These are phyloP conservation scores for Polydrusus cervinus DNA, from an alignment of 2,888 invertebrate species.

Conservation along the genomic window DNA sequence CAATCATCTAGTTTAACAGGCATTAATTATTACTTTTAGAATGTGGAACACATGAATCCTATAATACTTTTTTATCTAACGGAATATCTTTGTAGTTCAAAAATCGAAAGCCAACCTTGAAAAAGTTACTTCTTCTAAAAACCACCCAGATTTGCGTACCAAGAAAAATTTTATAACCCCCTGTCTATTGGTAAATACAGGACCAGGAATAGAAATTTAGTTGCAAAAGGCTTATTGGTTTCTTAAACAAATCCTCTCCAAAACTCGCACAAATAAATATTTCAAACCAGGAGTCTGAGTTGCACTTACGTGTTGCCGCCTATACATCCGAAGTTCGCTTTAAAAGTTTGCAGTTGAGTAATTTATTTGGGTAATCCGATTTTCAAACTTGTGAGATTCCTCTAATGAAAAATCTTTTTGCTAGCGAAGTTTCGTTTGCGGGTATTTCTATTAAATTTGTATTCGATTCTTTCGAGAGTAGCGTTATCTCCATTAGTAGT, in stretches of 20 bases:
- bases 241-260: background rate
- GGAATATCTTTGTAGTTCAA: too few species aligned
- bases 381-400: slow-evolving; percentile 40
- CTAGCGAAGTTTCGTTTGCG: slow-evolving; percentile 9
- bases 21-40: too few species aligned
- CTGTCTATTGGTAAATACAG: too few species aligned
- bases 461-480: slow-evolving; percentile 2
- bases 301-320: slow-evolving; percentile 47
- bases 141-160: too few species aligned
- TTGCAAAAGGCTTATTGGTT: background rate
- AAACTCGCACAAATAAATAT: slow-evolving; percentile 46
- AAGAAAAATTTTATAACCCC: too few species aligned
- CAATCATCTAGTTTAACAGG: too few species aligned
- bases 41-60: too few species aligned
- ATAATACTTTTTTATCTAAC: too few species aligned
- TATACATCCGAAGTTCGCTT: slow-evolving; percentile 41
- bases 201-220: too few species aligned
- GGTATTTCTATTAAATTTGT: slow-evolving; percentile 22
- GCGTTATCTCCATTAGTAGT: background rate
- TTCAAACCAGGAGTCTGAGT: slow-evolving; percentile 37
- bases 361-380: slow-evolving; percentile 48
- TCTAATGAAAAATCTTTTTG: slow-evolving; percentile 44
- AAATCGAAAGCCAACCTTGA: too few species aligned
- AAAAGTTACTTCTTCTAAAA: too few species aligned
- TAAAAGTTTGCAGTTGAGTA: slow-evolving; percentile 45